Conservation (phyloP, 2,888 invertebrate genomes). For the Parasteatoda lunata region DNA sequence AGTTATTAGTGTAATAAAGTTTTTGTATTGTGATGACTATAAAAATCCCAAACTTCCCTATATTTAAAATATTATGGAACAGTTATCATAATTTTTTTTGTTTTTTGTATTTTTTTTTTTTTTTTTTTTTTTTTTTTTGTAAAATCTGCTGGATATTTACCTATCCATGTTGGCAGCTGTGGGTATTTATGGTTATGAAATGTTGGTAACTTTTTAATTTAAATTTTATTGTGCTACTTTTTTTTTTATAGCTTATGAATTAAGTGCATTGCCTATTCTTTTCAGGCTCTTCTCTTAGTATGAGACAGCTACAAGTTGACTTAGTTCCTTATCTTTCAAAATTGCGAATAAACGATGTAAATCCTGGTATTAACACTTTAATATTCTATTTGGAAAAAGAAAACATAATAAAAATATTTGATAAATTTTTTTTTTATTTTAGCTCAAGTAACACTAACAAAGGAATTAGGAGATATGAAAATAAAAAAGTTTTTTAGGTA, state of each 20-base stretch:
- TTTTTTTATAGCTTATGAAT: background rate
- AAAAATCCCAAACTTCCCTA: too few relatives aligned
- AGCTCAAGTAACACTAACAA: slow-evolving; percentile 41
- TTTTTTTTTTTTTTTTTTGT: too few relatives aligned
- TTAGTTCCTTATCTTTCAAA: slow-evolving; percentile 45
- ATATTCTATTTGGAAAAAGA: background rate
- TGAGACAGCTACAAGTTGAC: slow-evolving; percentile 44
- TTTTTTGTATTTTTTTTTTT: too few relatives aligned
- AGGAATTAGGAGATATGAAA: slow-evolving; percentile 53
- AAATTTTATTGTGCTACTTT: background rate
- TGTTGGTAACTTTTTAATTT: background rate
- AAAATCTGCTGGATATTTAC: background rate
- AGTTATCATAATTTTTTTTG: too few relatives aligned
- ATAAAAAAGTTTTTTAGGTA: slow-evolving; percentile 49
- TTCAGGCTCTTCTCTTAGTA: slow-evolving; percentile 39
- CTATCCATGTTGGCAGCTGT: too few relatives aligned
- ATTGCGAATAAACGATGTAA: slow-evolving; percentile 16
- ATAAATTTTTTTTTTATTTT: slow-evolving; percentile 1
- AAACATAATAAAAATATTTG: background rate
- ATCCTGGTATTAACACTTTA: slow-evolving; percentile 20
- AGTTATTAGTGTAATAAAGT: too few relatives aligned
- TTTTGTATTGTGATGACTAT: too few relatives aligned
- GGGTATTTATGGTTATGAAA: too few relatives aligned
- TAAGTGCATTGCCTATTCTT: background rate
- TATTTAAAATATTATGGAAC: too few relatives aligned